Evolutionary conservation across 2,113 vertebrate species (phyloP).

Genomic region (Macroglossus sobrinus): DNA sequence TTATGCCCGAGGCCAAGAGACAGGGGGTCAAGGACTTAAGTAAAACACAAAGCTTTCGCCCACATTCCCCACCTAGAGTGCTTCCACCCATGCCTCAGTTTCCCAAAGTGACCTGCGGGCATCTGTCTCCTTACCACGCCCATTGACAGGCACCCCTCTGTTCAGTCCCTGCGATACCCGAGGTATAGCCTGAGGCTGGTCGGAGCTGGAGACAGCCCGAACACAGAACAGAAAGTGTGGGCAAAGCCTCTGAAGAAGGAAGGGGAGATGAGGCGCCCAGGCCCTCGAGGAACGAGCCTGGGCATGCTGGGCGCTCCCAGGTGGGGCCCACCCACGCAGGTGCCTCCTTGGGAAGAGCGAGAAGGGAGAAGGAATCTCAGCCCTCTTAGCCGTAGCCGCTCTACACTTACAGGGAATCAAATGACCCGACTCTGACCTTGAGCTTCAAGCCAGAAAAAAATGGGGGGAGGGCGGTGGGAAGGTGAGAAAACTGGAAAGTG

Average conservation of each 20-base stretch:
- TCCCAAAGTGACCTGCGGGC: background rate
- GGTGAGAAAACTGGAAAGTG: background rate
- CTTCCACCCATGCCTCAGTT: constrained; percentile 20
- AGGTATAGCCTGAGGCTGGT: background rate
- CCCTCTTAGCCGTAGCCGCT: background rate
- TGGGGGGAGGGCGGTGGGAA: accelerated
- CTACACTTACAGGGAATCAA: background rate
- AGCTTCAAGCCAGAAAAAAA: background rate
- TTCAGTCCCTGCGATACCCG: background rate
- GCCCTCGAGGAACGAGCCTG: constrained; percentile 32
- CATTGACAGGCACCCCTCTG: constrained; percentile 5
- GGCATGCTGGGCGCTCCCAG: constrained; percentile 40
- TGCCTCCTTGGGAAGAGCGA: background rate
- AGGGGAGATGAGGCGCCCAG: background rate
- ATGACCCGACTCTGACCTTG: background rate
- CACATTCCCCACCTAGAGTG: background rate
- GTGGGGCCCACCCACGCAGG: constrained; percentile 30
- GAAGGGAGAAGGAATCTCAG: background rate
- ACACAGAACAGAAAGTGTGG: constrained; percentile 13
- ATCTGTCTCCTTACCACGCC: background rate
- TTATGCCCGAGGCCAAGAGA: background rate
- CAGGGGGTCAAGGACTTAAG: background rate
- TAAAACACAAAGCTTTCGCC: background rate
- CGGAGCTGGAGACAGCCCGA: background rate
- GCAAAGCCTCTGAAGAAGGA: background rate